Conservation (phyloP, 2,113 vertebrate genomes). For the Chamaetylas fuelleborni region DNA sequence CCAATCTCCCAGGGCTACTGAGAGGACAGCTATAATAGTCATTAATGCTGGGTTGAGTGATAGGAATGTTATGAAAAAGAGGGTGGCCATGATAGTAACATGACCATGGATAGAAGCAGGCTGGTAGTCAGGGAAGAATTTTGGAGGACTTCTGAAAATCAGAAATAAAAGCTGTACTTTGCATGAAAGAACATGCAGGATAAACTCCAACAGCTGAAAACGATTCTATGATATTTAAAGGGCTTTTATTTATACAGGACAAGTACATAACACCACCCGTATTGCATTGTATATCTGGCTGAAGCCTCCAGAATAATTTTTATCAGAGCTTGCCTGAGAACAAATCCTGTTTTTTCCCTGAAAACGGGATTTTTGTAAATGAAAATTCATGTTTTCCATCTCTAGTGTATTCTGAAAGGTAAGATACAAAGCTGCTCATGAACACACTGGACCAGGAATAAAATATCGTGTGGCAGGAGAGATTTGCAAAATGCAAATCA, state of each 20-base stretch:
- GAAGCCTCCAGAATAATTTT: not conserved
- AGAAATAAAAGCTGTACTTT: not conserved
- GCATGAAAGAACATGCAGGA: not conserved
- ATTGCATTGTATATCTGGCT: not conserved
- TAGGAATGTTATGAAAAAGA: not conserved
- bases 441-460: not conserved
- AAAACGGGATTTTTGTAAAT: not conserved
- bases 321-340: not conserved
- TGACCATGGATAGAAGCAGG: not conserved
- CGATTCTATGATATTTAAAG: not conserved
- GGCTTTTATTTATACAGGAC: not conserved
- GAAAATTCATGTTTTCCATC: not conserved
- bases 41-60: not conserved
- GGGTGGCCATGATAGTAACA: not conserved
- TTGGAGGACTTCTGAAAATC: not conserved
- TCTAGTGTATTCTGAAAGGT: not conserved
- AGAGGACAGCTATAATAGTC: not conserved
- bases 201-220: not conserved
- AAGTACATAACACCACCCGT: not conserved
- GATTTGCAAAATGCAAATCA: not conserved
- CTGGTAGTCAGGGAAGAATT: not conserved
- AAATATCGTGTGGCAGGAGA: not conserved
- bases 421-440: not conserved
- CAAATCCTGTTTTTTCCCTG: rapidly evolving
- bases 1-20: not conserved